Percentiles rank a stretch among this genome's conserved stretches.
Evolutionary conservation across 2,888 invertebrate species (phyloP).

Genomic region (Sinodicranocentrus sp.): DNA sequence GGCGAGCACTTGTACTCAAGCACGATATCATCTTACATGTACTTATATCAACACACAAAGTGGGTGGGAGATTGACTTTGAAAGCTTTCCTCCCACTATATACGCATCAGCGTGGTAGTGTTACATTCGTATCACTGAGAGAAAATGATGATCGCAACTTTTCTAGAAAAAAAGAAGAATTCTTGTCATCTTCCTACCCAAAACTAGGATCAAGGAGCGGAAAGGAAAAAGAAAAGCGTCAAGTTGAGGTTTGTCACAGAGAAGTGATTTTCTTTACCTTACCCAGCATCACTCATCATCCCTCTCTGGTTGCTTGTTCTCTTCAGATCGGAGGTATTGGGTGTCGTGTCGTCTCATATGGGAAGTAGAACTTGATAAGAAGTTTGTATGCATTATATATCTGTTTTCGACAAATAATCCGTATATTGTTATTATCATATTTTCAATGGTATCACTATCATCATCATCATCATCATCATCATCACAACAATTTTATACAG

Average conservation of each 20-base stretch:
- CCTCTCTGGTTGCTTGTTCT: not conserved
- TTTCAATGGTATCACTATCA: not conserved
- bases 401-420: not conserved
- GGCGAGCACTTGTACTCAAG: no score
- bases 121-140: no score
- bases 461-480: constrained; percentile 2
- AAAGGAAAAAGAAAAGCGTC: not conserved
- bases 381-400: no score
- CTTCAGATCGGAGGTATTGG: constrained; percentile 24
- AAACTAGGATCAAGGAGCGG: not conserved
- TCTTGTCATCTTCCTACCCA: constrained; percentile 18
- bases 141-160: no score
- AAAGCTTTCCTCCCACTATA: not conserved
- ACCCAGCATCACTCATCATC: not conserved
- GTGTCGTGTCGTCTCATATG: constrained; percentile 32
- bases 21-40: no score
- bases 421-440: not conserved
- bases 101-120: no score
- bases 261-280: constrained; percentile 46
- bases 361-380: not conserved
- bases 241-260: not conserved
- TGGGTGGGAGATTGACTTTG: not conserved
- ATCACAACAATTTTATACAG: not conserved
- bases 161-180: constrained; percentile 17
- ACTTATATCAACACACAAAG: no score